Percentiles rank a stretch among this genome's conserved stretches.
Conservation (phyloP, 1,140 invertebrate genomes). For the Drosophila nigromelanica region DNA sequence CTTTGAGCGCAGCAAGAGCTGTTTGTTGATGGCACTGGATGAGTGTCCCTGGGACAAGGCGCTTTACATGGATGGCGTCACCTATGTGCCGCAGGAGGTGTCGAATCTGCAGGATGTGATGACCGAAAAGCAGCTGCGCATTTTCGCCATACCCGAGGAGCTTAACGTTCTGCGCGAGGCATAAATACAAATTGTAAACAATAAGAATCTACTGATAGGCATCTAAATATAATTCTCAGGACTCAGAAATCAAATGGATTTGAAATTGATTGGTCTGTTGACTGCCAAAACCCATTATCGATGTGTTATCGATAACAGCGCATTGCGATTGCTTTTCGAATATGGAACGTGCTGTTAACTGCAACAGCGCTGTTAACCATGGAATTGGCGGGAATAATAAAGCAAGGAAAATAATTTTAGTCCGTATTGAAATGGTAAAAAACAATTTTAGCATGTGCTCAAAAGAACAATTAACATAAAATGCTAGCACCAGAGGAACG, state of each 20-base stretch:
- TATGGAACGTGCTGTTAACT: neutral
- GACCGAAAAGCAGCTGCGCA: constrained; percentile 88
- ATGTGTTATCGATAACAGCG: too few species aligned
- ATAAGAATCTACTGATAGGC: neutral
- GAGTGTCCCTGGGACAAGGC: constrained; percentile 89
- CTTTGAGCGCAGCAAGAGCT: constrained; percentile 80
- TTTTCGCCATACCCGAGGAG: constrained; percentile 89
- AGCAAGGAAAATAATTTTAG: too few species aligned
- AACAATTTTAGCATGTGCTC: too few species aligned
- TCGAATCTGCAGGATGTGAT: constrained; percentile 89
- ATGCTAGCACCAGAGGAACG: too few species aligned
- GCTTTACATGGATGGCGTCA: constrained; percentile 85
- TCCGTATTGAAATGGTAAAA: too few species aligned
- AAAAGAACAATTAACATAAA: too few species aligned
- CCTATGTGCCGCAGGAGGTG: constrained; percentile 85
- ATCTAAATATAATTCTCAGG: neutral
- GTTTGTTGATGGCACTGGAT: constrained; percentile 85
- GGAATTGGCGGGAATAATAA: too few species aligned
- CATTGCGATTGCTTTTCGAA: too few species aligned
- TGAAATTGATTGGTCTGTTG: too few species aligned
- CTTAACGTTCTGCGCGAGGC: constrained; percentile 86
- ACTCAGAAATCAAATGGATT: too few species aligned
- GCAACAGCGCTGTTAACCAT: neutral
- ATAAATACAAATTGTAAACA: neutral
- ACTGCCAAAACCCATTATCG: too few species aligned